Evolutionary conservation across 2,797 vertebrate genomes (phyloP).

Genomic region (Limosa lapponica): DNA sequence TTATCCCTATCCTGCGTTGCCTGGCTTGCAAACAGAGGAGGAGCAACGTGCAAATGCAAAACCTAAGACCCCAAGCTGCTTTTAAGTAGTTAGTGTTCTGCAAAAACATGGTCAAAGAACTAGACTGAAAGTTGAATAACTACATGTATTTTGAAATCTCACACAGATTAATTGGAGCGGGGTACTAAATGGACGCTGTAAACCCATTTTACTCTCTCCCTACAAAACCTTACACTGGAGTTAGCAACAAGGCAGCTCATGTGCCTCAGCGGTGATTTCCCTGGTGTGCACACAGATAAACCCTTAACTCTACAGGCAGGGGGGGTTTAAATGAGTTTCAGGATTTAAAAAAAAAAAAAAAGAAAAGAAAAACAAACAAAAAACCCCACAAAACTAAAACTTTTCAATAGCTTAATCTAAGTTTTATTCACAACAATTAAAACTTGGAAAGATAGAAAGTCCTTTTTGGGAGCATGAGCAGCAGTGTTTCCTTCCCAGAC

Average conservation of each 20-base stretch:
- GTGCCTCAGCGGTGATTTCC: neutral
- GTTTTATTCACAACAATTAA: neutral
- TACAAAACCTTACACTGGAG: neutral
- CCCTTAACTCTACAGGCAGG: neutral
- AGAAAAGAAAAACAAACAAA: neutral
- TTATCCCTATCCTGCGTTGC: neutral
- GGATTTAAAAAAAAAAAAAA: neutral
- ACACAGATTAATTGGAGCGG: neutral
- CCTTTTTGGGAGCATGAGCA: neutral
- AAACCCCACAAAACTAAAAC: neutral
- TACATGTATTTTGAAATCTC: neutral
- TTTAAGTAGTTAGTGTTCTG: neutral
- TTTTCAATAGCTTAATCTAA: neutral
- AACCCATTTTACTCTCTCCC: neutral
- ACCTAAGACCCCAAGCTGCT: constrained; percentile 10
- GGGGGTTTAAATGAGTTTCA: neutral
- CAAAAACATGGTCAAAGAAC: neutral
- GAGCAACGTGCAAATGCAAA: neutral
- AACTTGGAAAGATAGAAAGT: neutral
- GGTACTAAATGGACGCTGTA: neutral
- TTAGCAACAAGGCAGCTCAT: neutral
- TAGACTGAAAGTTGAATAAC: neutral
- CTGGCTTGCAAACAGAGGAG: neutral
- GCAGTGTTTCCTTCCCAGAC: neutral
- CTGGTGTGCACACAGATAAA: neutral